phyloP scores from a whole-genome alignment of 2,888 invertebrate species.

The Pterostichus niger region DNA sequence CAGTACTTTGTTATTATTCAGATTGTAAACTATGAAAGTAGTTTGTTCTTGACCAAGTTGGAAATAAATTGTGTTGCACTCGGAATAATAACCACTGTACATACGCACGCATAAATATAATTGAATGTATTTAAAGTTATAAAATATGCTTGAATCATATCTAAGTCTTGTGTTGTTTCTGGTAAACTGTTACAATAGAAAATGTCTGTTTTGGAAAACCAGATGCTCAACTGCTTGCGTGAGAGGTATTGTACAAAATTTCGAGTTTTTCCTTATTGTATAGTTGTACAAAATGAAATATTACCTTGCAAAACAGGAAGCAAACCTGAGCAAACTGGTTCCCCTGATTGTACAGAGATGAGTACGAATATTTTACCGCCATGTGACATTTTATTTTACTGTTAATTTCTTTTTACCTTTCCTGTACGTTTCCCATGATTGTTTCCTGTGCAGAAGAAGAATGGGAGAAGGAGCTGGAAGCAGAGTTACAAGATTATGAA shows the following conservation, averaged over 20 bases:
- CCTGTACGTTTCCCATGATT: conserved; percentile 70
- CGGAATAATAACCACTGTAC: conserved; percentile 52
- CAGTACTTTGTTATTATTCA: conserved; percentile 46
- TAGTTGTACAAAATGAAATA: conserved; percentile 54
- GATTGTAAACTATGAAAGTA: conserved; percentile 22
- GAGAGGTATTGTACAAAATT: conserved; percentile 62
- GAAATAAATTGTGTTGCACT: conserved; percentile 27
- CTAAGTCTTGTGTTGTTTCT: conserved; percentile 26
- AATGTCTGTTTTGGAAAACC: conserved; percentile 48
- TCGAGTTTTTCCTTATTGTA: conserved; percentile 53
- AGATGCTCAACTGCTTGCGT: conserved; percentile 62
- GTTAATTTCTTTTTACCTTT: conserved; percentile 72
- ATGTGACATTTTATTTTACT: conserved; percentile 71
- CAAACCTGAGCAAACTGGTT: conserved; percentile 66
- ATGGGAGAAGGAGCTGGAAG: conserved; percentile 97
- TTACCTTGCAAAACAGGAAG: conserved; percentile 65
- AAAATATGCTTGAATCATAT: conserved; percentile 33
- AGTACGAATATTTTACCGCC: conserved; percentile 59
- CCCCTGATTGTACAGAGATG: conserved; percentile 49
- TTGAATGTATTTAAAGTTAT: conserved; percentile 22
- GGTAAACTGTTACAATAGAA: conserved; percentile 24
- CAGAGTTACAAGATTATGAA: conserved; percentile 96
- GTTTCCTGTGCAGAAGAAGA: conserved; percentile 83
- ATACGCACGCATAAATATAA: conserved; percentile 38
- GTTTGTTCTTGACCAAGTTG: conserved; percentile 2